Percentiles rank a stretch among this genome's conserved stretches.
These are phyloP conservation scores for Epiblema foenella DNA, from an alignment of 2,888 invertebrate species.

Conservation along the genomic window DNA sequence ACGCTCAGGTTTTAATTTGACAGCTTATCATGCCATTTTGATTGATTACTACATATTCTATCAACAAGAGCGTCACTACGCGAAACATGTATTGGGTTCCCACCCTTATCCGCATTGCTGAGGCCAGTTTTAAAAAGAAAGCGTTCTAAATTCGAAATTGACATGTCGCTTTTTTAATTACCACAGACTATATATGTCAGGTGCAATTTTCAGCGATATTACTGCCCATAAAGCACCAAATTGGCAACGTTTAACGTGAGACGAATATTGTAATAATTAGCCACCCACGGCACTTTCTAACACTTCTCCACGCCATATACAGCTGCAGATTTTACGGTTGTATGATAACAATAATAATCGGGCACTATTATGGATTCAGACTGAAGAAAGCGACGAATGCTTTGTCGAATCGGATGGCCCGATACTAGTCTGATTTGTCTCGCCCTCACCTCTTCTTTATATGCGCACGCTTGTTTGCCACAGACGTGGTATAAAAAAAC, in stretches of 20 bases:
- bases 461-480: no score
- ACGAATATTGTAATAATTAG: conserved; percentile 35
- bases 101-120: neutral
- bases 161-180: conserved; percentile 1
- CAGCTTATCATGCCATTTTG: neutral
- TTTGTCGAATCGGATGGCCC: no score
- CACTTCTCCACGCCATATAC: neutral
- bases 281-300: conserved; percentile 37
- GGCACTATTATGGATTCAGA: neutral
- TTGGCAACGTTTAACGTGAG: conserved; percentile 29
- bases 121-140: conserved; percentile 20
- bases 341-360: conserved; percentile 20
- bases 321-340: neutral
- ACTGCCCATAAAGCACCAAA: conserved; percentile 27
- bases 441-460: no score
- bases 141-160: conserved; percentile 7
- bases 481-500: no score
- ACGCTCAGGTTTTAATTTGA: neutral
- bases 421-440: no score
- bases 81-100: neutral
- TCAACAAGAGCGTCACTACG: neutral
- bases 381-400: conserved; percentile 8
- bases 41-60: no score
- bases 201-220: conserved; percentile 15
- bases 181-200: conserved; percentile 25